Evolutionary conservation across 64 coral and sea anemone species (phyloP).

Genomic region (Montipora capricornis): DNA sequence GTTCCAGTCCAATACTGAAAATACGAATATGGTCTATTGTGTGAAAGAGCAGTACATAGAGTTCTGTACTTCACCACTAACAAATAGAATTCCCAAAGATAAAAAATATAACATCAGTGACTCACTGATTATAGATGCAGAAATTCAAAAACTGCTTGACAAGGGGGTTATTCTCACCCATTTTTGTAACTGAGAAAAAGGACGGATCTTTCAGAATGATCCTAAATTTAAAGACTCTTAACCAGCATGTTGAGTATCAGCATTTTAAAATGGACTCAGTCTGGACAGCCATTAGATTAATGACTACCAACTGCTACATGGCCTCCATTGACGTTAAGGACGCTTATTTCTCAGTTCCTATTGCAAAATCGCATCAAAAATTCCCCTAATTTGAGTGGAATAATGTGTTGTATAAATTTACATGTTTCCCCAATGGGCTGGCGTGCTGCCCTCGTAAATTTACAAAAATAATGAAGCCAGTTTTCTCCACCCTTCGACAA

Average conservation of each 20-base stretch:
- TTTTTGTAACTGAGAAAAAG: constrained; percentile 37
- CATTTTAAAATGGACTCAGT: constrained; percentile 66
- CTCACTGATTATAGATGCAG: constrained; percentile 37
- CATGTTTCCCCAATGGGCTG: constrained; percentile 46
- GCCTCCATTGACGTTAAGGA: constrained; percentile 1
- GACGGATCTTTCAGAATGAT: constrained; percentile 34
- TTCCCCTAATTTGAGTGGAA: constrained; percentile 35
- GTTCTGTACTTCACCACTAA: background rate
- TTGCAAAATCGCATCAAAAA: constrained; percentile 36
- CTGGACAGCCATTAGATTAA: constrained; percentile 1
- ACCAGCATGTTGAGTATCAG: constrained; percentile 30
- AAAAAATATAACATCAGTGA: constrained; percentile 20
- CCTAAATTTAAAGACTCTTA: constrained; percentile 33
- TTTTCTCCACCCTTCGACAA: constrained; percentile 1
- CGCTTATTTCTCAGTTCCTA: constrained; percentile 38
- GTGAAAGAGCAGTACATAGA: constrained; percentile 12
- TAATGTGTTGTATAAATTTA: constrained; percentile 10
- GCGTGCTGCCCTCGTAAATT: constrained; percentile 22
- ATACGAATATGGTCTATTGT: background rate
- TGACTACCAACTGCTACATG: constrained; percentile 28
- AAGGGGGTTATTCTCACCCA: constrained; percentile 56
- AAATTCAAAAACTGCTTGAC: constrained; percentile 44
- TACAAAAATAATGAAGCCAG: constrained; percentile 35
- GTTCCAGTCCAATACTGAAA: too few species aligned
- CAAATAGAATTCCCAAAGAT: background rate